Percentiles rank a stretch among this genome's conserved stretches.
Conservation (phyloP, 2,888 invertebrate species). For the Doris montereyensis region DNA sequence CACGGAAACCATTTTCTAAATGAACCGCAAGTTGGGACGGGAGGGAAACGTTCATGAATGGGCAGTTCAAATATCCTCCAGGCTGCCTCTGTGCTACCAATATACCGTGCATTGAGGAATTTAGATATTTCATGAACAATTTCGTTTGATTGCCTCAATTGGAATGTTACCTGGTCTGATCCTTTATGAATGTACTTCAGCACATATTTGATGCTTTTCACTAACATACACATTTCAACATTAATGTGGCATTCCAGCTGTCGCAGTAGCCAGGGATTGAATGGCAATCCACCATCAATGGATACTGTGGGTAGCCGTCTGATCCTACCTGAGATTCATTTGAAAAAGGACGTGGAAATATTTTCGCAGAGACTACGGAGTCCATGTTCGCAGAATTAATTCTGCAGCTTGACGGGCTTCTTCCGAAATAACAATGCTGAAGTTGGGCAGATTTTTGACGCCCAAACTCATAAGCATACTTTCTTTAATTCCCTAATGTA, state of each 20-base stretch:
- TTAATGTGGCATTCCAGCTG: conserved; percentile 69
- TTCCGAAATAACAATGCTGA: no score
- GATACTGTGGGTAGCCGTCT: no score
- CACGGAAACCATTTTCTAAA: conserved; percentile 35
- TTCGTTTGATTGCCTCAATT: background rate
- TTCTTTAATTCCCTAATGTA: no score
- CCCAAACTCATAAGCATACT: no score
- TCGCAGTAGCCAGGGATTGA: conserved; percentile 49
- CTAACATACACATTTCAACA: conserved; percentile 69
- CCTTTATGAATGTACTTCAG: conserved; percentile 73
- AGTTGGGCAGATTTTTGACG: no score
- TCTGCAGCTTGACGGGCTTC: no score
- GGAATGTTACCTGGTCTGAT: conserved; percentile 41
- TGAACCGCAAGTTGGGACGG: conserved; percentile 50
- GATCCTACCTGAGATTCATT: no score
- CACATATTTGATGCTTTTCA: conserved; percentile 68
- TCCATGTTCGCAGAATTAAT: no score
- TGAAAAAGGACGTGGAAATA: no score
- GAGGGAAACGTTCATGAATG: conserved; percentile 59
- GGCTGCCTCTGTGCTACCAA: no score
- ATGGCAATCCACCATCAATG: no score
- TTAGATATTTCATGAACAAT: conserved; percentile 69
- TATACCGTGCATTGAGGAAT: conserved; percentile 64
- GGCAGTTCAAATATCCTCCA: conserved; percentile 69
- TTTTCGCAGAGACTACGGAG: no score